These are phyloP conservation scores for Tetranychus truncatus DNA, from an alignment of 2,888 invertebrate genomes.

Conservation along the genomic window DNA sequence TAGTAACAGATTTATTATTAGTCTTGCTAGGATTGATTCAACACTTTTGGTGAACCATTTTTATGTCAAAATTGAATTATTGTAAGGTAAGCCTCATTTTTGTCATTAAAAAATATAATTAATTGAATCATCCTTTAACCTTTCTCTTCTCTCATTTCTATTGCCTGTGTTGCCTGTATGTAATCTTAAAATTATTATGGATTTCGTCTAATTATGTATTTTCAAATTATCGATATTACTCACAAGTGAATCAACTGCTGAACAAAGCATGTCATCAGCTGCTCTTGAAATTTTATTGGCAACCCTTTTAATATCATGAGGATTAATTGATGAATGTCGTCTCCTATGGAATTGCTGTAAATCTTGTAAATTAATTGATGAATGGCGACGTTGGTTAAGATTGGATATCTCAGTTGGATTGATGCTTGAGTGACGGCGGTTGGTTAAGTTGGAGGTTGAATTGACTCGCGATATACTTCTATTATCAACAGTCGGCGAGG, in stretches of 20 bases:
- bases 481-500: constrained; percentile 6
- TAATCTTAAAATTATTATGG: no score
- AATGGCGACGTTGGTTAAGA: constrained; percentile 7
- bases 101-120: no score
- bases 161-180: no score
- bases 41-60: no score
- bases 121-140: no score
- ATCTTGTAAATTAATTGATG: constrained; percentile 9
- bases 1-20: no score
- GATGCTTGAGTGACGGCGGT: neutral
- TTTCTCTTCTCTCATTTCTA: no score
- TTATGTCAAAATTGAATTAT: no score
- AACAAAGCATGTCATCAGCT: constrained; percentile 8
- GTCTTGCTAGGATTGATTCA: no score
- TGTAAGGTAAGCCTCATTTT: no score
- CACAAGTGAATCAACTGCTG: constrained; percentile 6
- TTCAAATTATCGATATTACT: neutral
- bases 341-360: constrained; percentile 8
- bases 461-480: neutral
- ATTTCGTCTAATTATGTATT: neutral
- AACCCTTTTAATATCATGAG: constrained; percentile 12
- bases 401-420: neutral
- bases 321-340: constrained; percentile 12
- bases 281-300: constrained; percentile 12
- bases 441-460: constrained; percentile 8